Evolutionary conservation across 2,888 invertebrate species (phyloP).

Genomic region (Tenodera sinensis): DNA sequence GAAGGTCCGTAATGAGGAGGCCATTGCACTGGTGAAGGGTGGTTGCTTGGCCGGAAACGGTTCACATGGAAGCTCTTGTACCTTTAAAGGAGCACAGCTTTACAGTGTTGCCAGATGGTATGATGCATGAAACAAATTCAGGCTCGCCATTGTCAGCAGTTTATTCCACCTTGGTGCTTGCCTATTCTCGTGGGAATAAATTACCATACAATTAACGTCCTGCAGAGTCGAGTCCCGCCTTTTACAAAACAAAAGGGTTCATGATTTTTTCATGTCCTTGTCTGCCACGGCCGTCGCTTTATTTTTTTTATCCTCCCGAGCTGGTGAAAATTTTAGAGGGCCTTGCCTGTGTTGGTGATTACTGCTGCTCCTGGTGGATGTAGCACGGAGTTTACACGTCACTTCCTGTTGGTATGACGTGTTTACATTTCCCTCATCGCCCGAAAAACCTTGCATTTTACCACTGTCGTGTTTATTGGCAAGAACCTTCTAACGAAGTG

Average conservation of each 20-base stretch:
- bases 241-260: not conserved
- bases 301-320: not conserved
- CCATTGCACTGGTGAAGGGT: too few species aligned
- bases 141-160: not conserved
- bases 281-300: not conserved
- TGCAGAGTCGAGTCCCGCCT: not conserved
- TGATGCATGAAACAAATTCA: not conserved
- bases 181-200: not conserved
- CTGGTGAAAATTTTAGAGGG: not conserved
- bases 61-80: not conserved
- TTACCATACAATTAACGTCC: not conserved
- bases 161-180: not conserved
- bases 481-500: not conserved
- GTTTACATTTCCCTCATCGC: not conserved
- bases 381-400: not conserved
- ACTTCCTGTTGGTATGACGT: not conserved
- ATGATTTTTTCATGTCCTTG: not conserved
- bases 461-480: not conserved
- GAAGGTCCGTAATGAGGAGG: not conserved
- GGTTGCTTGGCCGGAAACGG: not conserved
- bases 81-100: not conserved
- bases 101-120: not conserved
- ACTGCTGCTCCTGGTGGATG: not conserved
- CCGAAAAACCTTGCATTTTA: not conserved
- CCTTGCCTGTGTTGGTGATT: not conserved